phyloP scores from a whole-genome alignment of 1,140 invertebrate species.

The Thaumatotibia leucotreta region DNA sequence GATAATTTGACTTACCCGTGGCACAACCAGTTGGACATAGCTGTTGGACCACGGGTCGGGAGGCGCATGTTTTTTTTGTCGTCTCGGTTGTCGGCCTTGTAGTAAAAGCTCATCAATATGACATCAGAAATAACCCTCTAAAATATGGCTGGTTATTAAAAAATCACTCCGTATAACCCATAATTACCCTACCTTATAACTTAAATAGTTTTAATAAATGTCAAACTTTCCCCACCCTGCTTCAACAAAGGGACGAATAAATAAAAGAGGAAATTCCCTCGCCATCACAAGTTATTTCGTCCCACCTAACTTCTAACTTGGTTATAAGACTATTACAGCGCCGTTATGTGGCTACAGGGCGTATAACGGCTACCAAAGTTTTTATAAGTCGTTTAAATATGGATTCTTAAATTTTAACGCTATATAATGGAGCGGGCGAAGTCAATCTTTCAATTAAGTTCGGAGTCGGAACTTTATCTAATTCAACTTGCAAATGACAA shows the following conservation, averaged over 20 bases:
- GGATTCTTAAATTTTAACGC: not conserved
- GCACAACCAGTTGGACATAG: too few relatives aligned
- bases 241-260: not conserved
- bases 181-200: too few relatives aligned
- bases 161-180: too few relatives aligned
- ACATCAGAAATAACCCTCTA: too few relatives aligned
- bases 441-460: conserved; percentile 9
- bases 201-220: too few relatives aligned
- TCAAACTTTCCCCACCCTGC: not conserved
- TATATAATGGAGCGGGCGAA: not conserved
- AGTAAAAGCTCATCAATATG: too few relatives aligned
- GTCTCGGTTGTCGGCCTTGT: too few relatives aligned
- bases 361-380: not conserved
- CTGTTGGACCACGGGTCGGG: too few relatives aligned
- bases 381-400: not conserved
- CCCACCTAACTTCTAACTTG: not conserved
- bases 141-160: too few relatives aligned
- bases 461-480: not conserved
- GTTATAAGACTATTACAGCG: not conserved
- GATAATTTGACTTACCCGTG: too few relatives aligned
- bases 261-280: not conserved
- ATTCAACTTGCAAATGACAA: conserved; percentile 11
- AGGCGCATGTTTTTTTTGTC: too few relatives aligned
- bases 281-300: not conserved
- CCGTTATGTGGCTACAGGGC: not conserved